Evolutionary conservation across 2,113 vertebrate genomes (phyloP), one percentile per base, ranked within the genome.

Genomic region (Festucalex cinctus): DNA sequence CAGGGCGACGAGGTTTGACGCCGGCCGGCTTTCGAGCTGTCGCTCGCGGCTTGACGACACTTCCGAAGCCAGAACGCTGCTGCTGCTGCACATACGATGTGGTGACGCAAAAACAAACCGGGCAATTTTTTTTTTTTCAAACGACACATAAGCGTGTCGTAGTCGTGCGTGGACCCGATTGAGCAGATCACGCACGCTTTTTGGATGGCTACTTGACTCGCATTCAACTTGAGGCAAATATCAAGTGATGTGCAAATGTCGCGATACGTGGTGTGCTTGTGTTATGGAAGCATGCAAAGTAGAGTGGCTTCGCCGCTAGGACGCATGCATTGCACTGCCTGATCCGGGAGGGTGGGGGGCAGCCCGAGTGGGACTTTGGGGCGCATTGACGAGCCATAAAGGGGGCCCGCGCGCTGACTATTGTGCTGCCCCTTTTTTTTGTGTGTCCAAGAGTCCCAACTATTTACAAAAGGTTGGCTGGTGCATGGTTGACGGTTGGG

Each of bases 401-500:
- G 80, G 82, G 39, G 76, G 83, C 81, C 80, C 58, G 86, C 60
- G 60, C 60, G 60, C 37, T 75, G 84, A 83, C 86, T 82, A 86
- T 88, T 88, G 86, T 90, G 82, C 76, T 83, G 83, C 60, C 57
- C 39, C 39, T 41, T 41, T 46, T 49, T 41, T 41, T 41, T 62
- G 78, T 85, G 85, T 82, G 78, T 76, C 85, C 84, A 85, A 85
- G 83, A 89, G 84, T 85, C 70, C 76, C 80, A 88, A 90, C 77
- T 88, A 90, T 87, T 88, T 88, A 87, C 85, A 88, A 89, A 85
- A 87, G 87, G 83, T 86, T 85, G 80, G 80, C 84, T 82, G 76
- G 73, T 85, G 75, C 83, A 73, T 75, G 76, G 78, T 79, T 79
- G 86, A 86, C 82, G 80, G 89, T 87, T 87, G 81, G 71, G 84